These are phyloP conservation scores for Actinia tenebrosa DNA, from an alignment of 64 coral and sea anemone species.

Conservation along the genomic window DNA sequence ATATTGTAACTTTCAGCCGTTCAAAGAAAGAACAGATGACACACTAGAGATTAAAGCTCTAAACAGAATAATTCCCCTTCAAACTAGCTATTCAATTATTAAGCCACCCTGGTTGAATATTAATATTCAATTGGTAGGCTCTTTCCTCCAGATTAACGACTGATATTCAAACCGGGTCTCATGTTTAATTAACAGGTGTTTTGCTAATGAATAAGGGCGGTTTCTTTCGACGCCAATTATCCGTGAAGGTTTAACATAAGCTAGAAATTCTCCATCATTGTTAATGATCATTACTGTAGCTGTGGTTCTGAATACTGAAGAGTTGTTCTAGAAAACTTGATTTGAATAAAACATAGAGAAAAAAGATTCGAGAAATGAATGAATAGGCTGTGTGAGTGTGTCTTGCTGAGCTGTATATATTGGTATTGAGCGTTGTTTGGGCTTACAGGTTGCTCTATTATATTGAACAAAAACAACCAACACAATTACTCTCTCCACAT, in stretches of 20 bases:
- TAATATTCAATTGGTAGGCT: not conserved
- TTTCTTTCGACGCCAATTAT: not conserved
- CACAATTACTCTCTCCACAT: not conserved
- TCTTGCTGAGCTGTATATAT: not conserved
- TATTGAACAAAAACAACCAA: not conserved
- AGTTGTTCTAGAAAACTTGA: not conserved
- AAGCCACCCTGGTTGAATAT: not conserved
- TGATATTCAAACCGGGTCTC: constrained; percentile 3
- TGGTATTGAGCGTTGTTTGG: not conserved
- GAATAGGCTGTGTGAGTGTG: not conserved
- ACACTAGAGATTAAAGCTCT: not conserved
- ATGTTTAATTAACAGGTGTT: constrained; percentile 12
- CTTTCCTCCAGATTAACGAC: not conserved
- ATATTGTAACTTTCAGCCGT: too few relatives aligned
- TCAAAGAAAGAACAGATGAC: not conserved
- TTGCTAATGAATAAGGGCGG: constrained; percentile 6
- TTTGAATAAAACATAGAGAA: not conserved
- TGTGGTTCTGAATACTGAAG: not conserved
- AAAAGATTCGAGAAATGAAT: not conserved
- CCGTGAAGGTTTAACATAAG: not conserved
- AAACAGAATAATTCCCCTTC: not conserved
- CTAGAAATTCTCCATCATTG: not conserved
- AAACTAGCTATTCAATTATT: not conserved
- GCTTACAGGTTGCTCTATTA: not conserved
- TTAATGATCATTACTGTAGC: not conserved